These are phyloP conservation scores for Sipha flava DNA, from an alignment of 1,140 invertebrate genomes.

Conservation along the genomic window DNA sequence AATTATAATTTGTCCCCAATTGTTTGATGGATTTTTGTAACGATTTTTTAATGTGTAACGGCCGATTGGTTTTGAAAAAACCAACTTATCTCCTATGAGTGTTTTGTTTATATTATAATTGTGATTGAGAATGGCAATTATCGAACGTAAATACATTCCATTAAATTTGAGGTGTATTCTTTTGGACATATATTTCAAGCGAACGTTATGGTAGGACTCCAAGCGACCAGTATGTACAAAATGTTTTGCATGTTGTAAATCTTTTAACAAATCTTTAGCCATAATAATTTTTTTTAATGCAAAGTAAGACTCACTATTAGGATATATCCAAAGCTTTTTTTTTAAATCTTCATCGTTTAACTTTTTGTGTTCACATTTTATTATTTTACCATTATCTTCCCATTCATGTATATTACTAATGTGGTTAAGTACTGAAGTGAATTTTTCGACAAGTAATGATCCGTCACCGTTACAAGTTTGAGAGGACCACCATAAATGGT, in stretches of 20 bases:
- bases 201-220: not conserved
- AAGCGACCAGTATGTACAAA: no score
- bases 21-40: not conserved
- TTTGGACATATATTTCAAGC: conserved; percentile 6
- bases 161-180: not conserved
- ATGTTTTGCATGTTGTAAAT: not conserved
- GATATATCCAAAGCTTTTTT: not conserved
- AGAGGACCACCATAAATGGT: conserved; percentile 7
- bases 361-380: not conserved
- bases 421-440: not conserved
- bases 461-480: not conserved
- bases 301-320: not conserved
- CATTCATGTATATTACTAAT: not conserved
- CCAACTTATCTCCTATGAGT: not conserved
- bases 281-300: not conserved
- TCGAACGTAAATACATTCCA: not conserved
- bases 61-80: not conserved
- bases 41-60: not conserved
- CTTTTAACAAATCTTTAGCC: not conserved
- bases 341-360: not conserved
- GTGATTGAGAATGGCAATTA: not conserved
- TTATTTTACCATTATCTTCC: not conserved
- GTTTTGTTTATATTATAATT: not conserved
- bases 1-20: not conserved
- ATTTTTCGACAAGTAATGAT: not conserved